Conservation (phyloP, 2,888 invertebrate species). For the Eudemis profundana region DNA sequence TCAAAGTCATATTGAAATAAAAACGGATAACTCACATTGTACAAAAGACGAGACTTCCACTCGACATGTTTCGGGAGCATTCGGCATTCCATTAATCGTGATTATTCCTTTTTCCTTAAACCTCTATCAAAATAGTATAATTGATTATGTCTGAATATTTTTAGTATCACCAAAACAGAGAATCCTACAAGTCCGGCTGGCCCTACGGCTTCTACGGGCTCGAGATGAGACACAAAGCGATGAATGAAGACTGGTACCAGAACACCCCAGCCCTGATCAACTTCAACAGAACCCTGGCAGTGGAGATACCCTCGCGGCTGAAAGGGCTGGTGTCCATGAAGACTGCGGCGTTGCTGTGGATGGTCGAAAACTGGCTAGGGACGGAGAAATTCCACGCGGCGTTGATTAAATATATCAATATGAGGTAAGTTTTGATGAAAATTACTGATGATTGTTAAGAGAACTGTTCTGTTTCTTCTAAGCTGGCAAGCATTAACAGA, state of each 20-base stretch:
- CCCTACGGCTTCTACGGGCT: constrained; percentile 65
- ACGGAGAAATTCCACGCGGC: constrained; percentile 67
- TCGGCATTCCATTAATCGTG: too few species aligned
- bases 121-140: background rate
- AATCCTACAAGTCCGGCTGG: constrained; percentile 47
- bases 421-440: constrained; percentile 57
- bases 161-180: constrained; percentile 65
- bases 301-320: constrained; percentile 69
- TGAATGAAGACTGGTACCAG: constrained; percentile 71
- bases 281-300: constrained; percentile 68
- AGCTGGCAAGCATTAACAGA: too few species aligned
- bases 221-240: constrained; percentile 70
- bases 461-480: too few species aligned
- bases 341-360: constrained; percentile 77
- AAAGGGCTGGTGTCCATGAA: constrained; percentile 73
- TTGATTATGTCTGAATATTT: constrained; percentile 38
- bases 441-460: too few species aligned
- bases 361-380: constrained; percentile 79
- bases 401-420: constrained; percentile 72
- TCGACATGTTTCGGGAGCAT: too few species aligned
- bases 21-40: too few species aligned
- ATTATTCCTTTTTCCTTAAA: too few species aligned
- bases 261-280: constrained; percentile 65
- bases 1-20: too few species aligned
- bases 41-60: too few species aligned